These are phyloP conservation scores for Tridacna gigas DNA, from an alignment of 2,888 invertebrate species.

Conservation along the genomic window DNA sequence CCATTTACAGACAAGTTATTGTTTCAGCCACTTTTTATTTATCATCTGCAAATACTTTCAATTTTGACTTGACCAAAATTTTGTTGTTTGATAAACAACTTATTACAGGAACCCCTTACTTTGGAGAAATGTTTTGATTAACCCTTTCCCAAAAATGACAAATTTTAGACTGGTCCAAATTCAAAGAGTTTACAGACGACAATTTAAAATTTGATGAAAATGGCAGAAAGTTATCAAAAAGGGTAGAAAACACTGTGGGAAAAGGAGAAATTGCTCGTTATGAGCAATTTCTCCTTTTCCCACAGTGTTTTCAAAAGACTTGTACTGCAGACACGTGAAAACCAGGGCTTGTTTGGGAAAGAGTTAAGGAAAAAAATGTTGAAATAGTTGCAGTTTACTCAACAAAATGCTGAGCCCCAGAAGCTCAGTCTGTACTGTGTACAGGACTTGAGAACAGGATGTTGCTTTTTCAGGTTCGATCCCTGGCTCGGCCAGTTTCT, in stretches of 20 bases:
- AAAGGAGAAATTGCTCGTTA: conserved; percentile 9
- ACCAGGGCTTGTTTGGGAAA: background rate
- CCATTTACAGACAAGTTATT: too few species aligned
- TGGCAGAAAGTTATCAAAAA: background rate
- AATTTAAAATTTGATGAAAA: background rate
- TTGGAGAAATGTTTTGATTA: background rate
- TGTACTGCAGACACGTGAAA: background rate
- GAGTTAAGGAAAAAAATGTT: too few species aligned
- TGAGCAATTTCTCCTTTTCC: background rate
- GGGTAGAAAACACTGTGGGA: background rate
- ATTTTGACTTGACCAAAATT: too few species aligned
- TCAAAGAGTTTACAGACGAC: background rate
- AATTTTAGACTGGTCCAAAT: background rate
- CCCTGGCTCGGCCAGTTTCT: too few species aligned
- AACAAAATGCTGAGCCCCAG: too few species aligned
- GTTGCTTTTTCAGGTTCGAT: too few species aligned
- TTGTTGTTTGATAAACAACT: too few species aligned
- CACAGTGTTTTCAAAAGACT: conserved; percentile 5
- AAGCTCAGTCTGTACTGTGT: too few species aligned
- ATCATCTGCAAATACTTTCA: too few species aligned
- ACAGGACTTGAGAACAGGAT: too few species aligned
- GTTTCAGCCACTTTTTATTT: too few species aligned
- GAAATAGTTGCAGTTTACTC: too few species aligned
- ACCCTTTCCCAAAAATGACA: background rate
- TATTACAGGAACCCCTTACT: background rate